phyloP scores from a whole-genome alignment of 1,140 invertebrate genomes.

The Pemphigus obesinymphae region DNA sequence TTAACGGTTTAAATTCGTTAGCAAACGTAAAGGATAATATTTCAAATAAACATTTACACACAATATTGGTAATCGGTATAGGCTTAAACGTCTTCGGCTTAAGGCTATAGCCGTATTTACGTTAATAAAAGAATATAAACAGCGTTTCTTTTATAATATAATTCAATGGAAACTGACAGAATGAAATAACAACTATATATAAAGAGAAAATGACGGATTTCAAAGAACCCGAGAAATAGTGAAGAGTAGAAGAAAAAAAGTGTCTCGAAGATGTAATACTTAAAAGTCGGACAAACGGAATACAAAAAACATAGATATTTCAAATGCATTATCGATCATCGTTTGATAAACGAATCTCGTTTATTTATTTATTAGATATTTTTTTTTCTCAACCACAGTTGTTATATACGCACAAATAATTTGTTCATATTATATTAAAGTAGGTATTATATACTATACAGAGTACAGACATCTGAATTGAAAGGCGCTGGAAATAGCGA shows the following conservation, averaged over 20 bases:
- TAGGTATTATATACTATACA: no score
- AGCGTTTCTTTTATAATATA: conserved; percentile 1
- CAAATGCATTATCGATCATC: background rate
- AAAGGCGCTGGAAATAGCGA: background rate
- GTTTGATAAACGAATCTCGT: background rate
- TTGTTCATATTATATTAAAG: background rate
- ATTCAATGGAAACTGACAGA: background rate
- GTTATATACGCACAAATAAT: background rate
- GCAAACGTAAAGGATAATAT: background rate
- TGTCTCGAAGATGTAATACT: background rate
- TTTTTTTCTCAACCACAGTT: background rate
- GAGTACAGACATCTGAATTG: no score
- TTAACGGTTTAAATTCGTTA: background rate
- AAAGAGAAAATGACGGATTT: conserved; percentile 8
- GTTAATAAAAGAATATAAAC: background rate
- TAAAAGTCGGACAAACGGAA: conserved; percentile 1
- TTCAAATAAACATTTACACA: background rate
- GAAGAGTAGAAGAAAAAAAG: background rate
- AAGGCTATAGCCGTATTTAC: background rate
- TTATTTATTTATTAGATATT: conserved; percentile 2
- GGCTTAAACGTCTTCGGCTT: background rate
- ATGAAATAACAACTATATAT: background rate
- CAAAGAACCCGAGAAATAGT: background rate
- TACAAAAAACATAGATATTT: background rate
- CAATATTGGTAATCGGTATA: background rate